Base-by-base conservation (phyloP, 2,888 invertebrate species). In the Ptycholaimellus sp. region DNA sequence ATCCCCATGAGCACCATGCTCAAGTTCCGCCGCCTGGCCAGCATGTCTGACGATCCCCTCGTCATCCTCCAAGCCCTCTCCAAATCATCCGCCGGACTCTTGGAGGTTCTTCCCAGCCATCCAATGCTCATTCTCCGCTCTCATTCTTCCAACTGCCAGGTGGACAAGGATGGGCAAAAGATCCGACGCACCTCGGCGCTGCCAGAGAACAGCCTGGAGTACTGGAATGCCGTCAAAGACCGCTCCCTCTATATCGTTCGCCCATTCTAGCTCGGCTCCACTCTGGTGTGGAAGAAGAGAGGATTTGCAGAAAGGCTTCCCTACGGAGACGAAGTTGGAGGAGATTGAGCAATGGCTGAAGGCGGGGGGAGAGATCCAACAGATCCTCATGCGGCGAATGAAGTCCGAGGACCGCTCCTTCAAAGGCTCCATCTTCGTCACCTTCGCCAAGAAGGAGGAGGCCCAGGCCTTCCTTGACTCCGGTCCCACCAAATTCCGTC, bases 381-480 rank as follows among this genome's bases (percentile, higher is more conserved):
- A 68, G 37, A 82, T 71, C 59, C 65, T 54, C 46, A 61, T 56
- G 54, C 46, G 56, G 2, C 41, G 49, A 13, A 36, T 59, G 51
- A 56, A 61, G 40, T 48, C 44, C 9, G 50, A 40, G 7, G 47
- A 25, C 3, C 13, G 7, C 6, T 13, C 13, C 4, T 45, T 51
- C 22, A 39, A 90, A 64, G 93, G 90, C 35, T 90, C 90, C 2
- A 73, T 85, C 34, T 87, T 85, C 59, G 72, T 74, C 9, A 75
- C 78, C 4, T 93, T 87, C 59, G 71, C 72, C 49, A 74, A 71
- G 22, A 67, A 70, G 37, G 83, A 82, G 37, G 70, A 72, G 54
- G 79, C 81, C 2, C 72, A 77, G 48, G 72, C 72, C 41, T 80
- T 82, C 55, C 58, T 81, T 27, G 71, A 70, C 17, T 62, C 66